Percentiles rank a stretch among this genome's conserved stretches.
These are phyloP conservation scores for Sialis fuliginosa DNA, from an alignment of 2,888 invertebrate genomes.

Conservation along the genomic window DNA sequence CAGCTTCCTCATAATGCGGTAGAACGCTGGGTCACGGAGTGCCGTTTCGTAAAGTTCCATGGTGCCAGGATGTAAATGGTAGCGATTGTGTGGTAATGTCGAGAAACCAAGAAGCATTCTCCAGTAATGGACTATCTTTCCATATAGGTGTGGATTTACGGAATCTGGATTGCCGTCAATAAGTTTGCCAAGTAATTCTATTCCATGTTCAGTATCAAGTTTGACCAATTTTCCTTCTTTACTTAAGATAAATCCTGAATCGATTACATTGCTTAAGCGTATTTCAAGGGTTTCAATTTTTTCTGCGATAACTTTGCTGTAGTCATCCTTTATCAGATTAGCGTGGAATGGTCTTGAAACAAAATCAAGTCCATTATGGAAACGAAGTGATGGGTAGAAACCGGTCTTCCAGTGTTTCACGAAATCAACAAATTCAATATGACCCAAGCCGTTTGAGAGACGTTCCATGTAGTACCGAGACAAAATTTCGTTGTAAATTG, in stretches of 20 bases:
- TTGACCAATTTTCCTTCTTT: not conserved
- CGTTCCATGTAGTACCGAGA: slow-evolving; percentile 61
- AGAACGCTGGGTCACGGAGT: slow-evolving; percentile 51
- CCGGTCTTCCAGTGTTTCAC: slow-evolving; percentile 27
- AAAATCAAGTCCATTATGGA: slow-evolving; percentile 45
- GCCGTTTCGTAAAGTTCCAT: slow-evolving; percentile 46
- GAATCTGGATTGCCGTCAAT: slow-evolving; percentile 46
- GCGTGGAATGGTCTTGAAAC: slow-evolving; percentile 40
- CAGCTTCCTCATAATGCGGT: slow-evolving; percentile 43
- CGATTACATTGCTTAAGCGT: not conserved
- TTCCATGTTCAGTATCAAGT: slow-evolving; percentile 24
- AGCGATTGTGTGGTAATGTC: slow-evolving; percentile 18
- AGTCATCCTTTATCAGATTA: slow-evolving; percentile 26
- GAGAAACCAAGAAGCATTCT: slow-evolving; percentile 34
- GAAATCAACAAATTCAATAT: slow-evolving; percentile 39
- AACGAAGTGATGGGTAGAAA: slow-evolving; percentile 41
- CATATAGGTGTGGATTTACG: slow-evolving; percentile 38
- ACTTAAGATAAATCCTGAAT: not conserved
- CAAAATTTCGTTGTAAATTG: slow-evolving; percentile 45
- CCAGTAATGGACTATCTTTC: slow-evolving; percentile 33
- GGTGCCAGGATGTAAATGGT: slow-evolving; percentile 36
- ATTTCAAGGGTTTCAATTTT: slow-evolving; percentile 37
- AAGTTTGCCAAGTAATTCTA: slow-evolving; percentile 44
- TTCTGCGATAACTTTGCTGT: slow-evolving; percentile 28
- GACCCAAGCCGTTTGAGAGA: slow-evolving; percentile 47